Conservation (phyloP, 2,888 invertebrate genomes). For the Sminthurinus aureus region DNA sequence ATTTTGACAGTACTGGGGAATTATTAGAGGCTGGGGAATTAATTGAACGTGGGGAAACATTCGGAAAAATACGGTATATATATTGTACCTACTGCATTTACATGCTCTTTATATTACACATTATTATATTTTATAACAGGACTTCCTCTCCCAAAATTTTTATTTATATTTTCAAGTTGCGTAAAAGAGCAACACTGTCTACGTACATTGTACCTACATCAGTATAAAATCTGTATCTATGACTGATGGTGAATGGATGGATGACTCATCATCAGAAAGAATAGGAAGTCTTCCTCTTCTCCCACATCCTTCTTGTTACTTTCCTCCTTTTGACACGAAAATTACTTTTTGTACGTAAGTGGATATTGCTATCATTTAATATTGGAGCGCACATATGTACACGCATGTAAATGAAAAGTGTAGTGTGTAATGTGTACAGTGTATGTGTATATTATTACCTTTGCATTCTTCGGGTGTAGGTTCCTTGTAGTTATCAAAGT, state of each 20-base stretch:
- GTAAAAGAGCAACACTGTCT: not conserved
- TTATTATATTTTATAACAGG: too few species aligned
- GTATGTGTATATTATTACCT: conserved; percentile 39
- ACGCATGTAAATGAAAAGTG: not conserved
- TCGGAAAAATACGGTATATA: not conserved
- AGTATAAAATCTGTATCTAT: too few species aligned
- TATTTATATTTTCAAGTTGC: conserved; percentile 14
- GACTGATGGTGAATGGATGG: too few species aligned
- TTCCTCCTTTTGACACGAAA: not conserved
- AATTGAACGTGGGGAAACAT: too few species aligned
- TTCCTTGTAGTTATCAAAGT: conserved; percentile 57
- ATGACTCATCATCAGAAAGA: not conserved
- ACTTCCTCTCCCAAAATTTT: not conserved
- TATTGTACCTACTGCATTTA: not conserved
- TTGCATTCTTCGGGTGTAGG: conserved; percentile 52
- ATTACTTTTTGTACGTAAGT: not conserved
- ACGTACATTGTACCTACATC: too few species aligned
- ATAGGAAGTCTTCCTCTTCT: not conserved
- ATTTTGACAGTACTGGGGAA: too few species aligned
- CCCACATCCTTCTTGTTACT: not conserved
- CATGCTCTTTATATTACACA: too few species aligned
- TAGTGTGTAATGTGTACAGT: not conserved
- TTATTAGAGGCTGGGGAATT: too few species aligned
- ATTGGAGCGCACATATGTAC: not conserved
- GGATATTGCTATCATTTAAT: not conserved